Conservation (phyloP, 2,113 vertebrate genomes). For the Monarcha castaneiventris region DNA sequence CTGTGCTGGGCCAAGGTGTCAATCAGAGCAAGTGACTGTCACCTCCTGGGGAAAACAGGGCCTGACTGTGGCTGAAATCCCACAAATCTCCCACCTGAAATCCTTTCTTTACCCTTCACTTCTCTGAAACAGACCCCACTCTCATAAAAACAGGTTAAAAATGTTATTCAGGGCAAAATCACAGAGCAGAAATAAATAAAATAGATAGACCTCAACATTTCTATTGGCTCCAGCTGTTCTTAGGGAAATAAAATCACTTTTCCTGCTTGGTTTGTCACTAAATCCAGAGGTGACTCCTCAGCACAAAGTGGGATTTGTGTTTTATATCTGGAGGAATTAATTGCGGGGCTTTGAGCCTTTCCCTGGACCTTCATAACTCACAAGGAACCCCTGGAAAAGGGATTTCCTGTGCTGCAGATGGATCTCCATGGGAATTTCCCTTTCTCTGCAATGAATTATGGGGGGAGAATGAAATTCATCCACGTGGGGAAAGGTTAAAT, state of each 20-base stretch:
- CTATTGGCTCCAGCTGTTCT: neutral
- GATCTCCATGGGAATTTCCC: neutral
- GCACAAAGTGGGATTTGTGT: neutral
- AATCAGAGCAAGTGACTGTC: neutral
- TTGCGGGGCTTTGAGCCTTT: neutral
- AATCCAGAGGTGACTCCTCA: neutral
- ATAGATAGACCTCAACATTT: neutral
- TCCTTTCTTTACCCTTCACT: neutral
- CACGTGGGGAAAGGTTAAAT: neutral
- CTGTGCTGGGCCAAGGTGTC: neutral
- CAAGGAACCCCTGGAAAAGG: neutral
- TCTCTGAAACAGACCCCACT: neutral
- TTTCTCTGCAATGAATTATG: neutral
- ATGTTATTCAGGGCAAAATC: neutral
- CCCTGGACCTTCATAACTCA: neutral
- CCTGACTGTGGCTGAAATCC: neutral
- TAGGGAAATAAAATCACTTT: neutral
- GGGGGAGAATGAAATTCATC: neutral
- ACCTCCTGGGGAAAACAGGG: neutral
- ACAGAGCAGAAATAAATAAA: neutral
- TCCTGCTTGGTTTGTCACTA: neutral
- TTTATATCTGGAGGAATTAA: neutral
- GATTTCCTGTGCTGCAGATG: neutral
- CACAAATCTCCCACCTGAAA: neutral
- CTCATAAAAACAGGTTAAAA: neutral